A percentile compares a stretch with the other conserved stretches of the same genome.
Evolutionary conservation across 2,888 invertebrate genomes (phyloP).

Genomic region (Drosophila demipolita): DNA sequence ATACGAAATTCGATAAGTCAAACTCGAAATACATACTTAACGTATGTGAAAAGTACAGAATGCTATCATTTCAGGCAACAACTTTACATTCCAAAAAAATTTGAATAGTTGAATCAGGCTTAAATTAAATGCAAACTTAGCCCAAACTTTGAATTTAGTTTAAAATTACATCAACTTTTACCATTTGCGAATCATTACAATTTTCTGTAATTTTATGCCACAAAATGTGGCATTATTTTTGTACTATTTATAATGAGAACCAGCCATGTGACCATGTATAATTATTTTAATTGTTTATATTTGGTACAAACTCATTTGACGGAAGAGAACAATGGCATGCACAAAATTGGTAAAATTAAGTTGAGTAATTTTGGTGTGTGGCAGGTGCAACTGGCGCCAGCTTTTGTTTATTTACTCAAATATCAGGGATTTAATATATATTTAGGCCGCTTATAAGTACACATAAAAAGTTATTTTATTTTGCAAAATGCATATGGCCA

Average conservation of each 20-base stretch:
- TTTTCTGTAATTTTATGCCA: background rate
- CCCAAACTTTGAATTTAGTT: background rate
- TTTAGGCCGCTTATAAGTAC: constrained; percentile 25
- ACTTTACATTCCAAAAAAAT: background rate
- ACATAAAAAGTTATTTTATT: constrained; percentile 32
- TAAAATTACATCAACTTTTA: background rate
- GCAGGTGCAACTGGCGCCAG: constrained; percentile 20
- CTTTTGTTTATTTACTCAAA: constrained; percentile 50
- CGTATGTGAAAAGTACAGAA: background rate
- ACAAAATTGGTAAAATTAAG: constrained; percentile 52
- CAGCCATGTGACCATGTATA: constrained; percentile 29
- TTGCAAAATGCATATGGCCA: constrained; percentile 13
- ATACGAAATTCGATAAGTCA: background rate
- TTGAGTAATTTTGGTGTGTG: constrained; percentile 23
- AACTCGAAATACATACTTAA: background rate
- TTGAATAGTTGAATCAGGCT: background rate
- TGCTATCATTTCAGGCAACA: background rate
- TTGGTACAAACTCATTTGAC: constrained; percentile 33
- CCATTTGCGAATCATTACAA: background rate
- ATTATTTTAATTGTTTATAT: constrained; percentile 57
- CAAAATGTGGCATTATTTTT: constrained; percentile 1
- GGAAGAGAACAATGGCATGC: constrained; percentile 36
- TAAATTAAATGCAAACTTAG: too few relatives aligned
- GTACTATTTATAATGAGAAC: background rate
- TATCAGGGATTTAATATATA: constrained; percentile 54